Evolutionary conservation across 1,140 invertebrate genomes (phyloP).

Genomic region (Wasmannia auropunctata): DNA sequence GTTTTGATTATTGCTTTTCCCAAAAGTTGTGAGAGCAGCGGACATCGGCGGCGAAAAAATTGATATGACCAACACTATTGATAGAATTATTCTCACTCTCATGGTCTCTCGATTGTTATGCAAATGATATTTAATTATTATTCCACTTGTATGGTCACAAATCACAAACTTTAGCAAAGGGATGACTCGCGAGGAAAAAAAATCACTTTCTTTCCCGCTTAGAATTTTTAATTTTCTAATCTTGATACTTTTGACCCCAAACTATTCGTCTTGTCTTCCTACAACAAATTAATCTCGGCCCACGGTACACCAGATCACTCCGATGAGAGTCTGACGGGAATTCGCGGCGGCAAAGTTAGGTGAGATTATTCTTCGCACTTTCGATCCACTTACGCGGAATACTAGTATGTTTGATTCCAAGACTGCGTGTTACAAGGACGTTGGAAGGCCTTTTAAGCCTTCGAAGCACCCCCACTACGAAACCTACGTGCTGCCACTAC

Average conservation of each 20-base stretch:
- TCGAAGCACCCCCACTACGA: slow-evolving; percentile 75
- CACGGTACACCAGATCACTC: background rate
- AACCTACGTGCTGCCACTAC: slow-evolving; percentile 74
- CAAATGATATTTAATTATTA: slow-evolving; percentile 8
- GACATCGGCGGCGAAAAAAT: slow-evolving; percentile 84
- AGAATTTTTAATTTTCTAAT: background rate
- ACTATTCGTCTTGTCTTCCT: background rate
- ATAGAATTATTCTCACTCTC: slow-evolving; percentile 72
- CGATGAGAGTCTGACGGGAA: background rate
- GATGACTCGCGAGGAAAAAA: background rate
- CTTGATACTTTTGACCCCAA: background rate
- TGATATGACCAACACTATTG: slow-evolving; percentile 70
- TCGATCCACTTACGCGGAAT: slow-evolving; percentile 24
- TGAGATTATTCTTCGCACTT: slow-evolving; percentile 34
- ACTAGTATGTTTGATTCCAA: slow-evolving; percentile 73
- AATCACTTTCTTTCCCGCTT: background rate
- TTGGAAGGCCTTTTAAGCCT: slow-evolving; percentile 82
- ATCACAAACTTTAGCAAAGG: slow-evolving; percentile 1
- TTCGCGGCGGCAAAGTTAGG: background rate
- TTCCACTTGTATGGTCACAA: slow-evolving; percentile 50
- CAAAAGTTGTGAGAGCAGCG: slow-evolving; percentile 88
- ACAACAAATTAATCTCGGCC: background rate
- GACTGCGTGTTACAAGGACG: slow-evolving; percentile 81
- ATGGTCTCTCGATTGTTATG: slow-evolving; percentile 58
- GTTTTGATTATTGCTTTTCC: slow-evolving; percentile 87